Evolutionary conservation across 92 coral and sea anemone genomes (phyloP), one percentile per base, ranked within the genome.

Genomic region (Virgularia gustaviana): DNA sequence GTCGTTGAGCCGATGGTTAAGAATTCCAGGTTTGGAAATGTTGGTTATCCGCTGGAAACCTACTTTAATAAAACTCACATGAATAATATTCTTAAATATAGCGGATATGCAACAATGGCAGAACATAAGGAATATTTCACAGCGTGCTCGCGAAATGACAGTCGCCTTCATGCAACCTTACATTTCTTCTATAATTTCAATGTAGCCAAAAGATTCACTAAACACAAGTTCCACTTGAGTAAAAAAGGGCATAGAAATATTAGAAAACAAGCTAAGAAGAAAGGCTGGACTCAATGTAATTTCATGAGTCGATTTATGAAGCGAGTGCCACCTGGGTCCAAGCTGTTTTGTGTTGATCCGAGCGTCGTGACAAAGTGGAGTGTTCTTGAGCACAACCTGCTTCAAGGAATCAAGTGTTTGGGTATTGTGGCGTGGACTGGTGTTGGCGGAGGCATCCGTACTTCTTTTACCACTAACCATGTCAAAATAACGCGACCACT

Each of bases 361-460:
- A 86, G 83, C 51, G 75, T 41, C 63, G 60, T 89, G 0, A 88
- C 70, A 32, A 75, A 78, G 24, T 74, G 90, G 61, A 57, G 74
- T 13, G 73, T 76, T 9, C 84, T 92, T 20, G 85, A 87, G 73
- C 75, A 63, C 9, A 63, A 78, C 54, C 81, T 92, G 31, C 49
- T 89, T 9, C 78, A 71, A n/a, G 45, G 62, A 23, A 86, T 79
- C 27, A 67, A 82, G 23, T 92, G 98, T 57, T 86, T 85, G 2
- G 85, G 72, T 9, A 87, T 92, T 24, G 82, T 83, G 18, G 86
- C 79, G 36, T 92, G 98, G 98, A 64, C 96, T n/a, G 98, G 98
- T 9, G 52, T 87, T 44, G 98, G 98, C 0, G 90, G 65, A 57
- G 43, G 75, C 2, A 49, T 12, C 35, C 75, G 75, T 25, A 49